phyloP scores from a whole-genome alignment of 2,113 vertebrate species.

The Candoia aspera region DNA sequence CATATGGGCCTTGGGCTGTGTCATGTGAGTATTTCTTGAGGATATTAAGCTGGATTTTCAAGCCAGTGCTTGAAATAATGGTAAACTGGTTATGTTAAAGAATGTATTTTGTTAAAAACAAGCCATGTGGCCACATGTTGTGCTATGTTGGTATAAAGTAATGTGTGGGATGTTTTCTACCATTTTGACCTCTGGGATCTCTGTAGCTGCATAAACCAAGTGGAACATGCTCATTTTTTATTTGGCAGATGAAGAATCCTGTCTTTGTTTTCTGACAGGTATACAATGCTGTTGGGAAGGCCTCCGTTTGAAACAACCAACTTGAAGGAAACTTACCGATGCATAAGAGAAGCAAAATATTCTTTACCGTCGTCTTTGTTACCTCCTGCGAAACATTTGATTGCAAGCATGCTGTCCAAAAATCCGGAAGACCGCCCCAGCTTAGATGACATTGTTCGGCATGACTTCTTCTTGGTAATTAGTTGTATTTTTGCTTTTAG shows the following conservation, averaged over 20 bases:
- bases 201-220: background rate
- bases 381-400: constrained; percentile 89
- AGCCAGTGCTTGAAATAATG: background rate
- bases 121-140: background rate
- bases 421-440: constrained; percentile 89
- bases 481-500: constrained; percentile 29
- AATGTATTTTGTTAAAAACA: background rate
- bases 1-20: constrained; percentile 97
- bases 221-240: background rate
- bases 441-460: constrained; percentile 90
- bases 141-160: background rate
- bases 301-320: constrained; percentile 98
- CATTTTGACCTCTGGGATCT: background rate
- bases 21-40: constrained; percentile 87
- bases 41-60: constrained; percentile 28
- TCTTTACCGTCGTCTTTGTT: constrained; percentile 89
- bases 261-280: constrained; percentile 75
- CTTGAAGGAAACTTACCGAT: constrained; percentile 95
- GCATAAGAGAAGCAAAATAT: constrained; percentile 94
- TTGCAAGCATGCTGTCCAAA: constrained; percentile 90
- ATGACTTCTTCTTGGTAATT: constrained; percentile 95
- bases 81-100: background rate
- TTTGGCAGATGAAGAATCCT: background rate
- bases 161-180: background rate
- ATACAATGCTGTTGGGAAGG: constrained; percentile 94